Evolutionary conservation across 2,888 invertebrate genomes (phyloP).

Genomic region (Chrysolina oricalcia): DNA sequence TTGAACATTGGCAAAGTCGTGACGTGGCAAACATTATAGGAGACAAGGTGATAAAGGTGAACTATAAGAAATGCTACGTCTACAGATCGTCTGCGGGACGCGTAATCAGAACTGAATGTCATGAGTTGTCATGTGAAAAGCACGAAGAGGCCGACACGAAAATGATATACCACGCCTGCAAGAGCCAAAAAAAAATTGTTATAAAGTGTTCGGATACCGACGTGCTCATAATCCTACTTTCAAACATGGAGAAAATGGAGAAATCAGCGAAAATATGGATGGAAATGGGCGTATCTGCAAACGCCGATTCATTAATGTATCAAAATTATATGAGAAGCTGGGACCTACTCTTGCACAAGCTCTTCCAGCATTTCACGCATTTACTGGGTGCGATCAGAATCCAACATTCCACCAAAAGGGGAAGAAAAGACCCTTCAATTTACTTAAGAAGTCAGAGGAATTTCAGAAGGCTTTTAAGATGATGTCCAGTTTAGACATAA

Average conservation of each 20-base stretch:
- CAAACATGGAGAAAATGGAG: not conserved
- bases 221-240: slow-evolving; percentile 1
- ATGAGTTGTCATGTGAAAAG: slow-evolving; percentile 1
- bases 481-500: slow-evolving; percentile 13
- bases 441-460: slow-evolving; percentile 6
- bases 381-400: slow-evolving; percentile 1
- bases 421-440: too few relatives aligned
- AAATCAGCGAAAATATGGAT: not conserved
- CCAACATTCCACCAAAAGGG: not conserved
- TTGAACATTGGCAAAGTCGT: not conserved
- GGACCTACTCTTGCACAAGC: slow-evolving; percentile 1
- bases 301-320: slow-evolving; percentile 1
- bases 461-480: slow-evolving; percentile 6
- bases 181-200: slow-evolving; percentile 1
- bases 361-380: slow-evolving; percentile 1
- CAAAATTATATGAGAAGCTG: slow-evolving; percentile 1
- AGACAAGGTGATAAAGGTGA: not conserved
- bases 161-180: slow-evolving; percentile 1
- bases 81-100: not conserved
- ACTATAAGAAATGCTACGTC: slow-evolving; percentile 1
- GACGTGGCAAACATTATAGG: not conserved
- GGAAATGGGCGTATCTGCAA: slow-evolving; percentile 1
- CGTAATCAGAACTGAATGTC: slow-evolving; percentile 1
- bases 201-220: slow-evolving; percentile 1
- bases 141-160: not conserved